A percentile compares a stretch with the other conserved stretches of the same genome.
Conservation (phyloP, 2,113 vertebrate species). For the Entosphenus tridentatus region DNA sequence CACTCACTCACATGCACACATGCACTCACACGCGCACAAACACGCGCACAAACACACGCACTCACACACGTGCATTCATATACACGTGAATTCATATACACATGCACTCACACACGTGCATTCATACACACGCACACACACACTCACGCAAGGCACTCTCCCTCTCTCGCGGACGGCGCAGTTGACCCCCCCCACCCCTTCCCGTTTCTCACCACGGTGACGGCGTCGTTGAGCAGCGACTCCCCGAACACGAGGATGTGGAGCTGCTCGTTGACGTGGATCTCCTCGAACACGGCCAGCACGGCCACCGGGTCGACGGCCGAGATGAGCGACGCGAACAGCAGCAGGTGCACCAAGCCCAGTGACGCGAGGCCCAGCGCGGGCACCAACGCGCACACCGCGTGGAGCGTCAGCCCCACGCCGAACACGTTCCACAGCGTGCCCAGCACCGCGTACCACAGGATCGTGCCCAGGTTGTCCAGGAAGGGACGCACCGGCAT, state of each 20-base stretch:
- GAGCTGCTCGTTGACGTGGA: conserved; percentile 47
- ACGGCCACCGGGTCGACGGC: conserved; percentile 38
- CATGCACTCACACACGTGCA: too few relatives aligned
- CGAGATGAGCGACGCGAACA: conserved; percentile 37
- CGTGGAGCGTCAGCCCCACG: conserved; percentile 35
- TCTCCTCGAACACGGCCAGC: conserved; percentile 44
- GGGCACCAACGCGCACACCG: conserved; percentile 32
- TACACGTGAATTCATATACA: too few relatives aligned
- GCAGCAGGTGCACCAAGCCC: conserved; percentile 39
- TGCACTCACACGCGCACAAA: too few relatives aligned
- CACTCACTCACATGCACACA: too few relatives aligned
- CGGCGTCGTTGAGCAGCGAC: conserved; percentile 37
- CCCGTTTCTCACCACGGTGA: conserved; percentile 34
- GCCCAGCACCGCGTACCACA: conserved; percentile 28
- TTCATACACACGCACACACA: too few relatives aligned
- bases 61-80: too few relatives aligned
- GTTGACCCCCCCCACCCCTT: too few relatives aligned
- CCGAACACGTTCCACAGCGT: conserved; percentile 42
- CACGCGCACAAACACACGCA: too few relatives aligned
- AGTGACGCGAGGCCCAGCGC: conserved; percentile 26
- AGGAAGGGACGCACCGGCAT: conserved; percentile 40
- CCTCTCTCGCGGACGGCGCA: too few relatives aligned
- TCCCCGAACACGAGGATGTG: conserved; percentile 46
- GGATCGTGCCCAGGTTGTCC: conserved; percentile 38
- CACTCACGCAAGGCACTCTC: too few relatives aligned